Percentiles rank a stretch among this genome's conserved stretches.
Evolutionary conservation across 1,140 invertebrate species (phyloP).

Genomic region (Panagrolaimus sp.): DNA sequence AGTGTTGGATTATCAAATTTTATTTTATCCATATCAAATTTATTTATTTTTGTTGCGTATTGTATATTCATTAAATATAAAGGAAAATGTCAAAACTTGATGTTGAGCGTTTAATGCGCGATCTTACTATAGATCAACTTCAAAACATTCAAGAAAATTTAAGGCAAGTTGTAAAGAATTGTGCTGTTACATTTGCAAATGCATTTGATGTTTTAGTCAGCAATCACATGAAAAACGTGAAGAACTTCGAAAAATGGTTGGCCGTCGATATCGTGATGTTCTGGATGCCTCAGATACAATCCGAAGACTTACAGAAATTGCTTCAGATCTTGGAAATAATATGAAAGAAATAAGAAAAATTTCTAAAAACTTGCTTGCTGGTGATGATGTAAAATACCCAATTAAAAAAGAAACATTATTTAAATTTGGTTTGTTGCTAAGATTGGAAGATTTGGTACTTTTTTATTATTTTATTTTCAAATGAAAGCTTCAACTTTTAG

Average conservation of each 20-base stretch:
- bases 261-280: constrained; percentile 59
- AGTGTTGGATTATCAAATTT: too few relatives aligned
- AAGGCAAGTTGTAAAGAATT: constrained; percentile 31
- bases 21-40: too few relatives aligned
- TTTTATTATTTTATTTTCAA: not conserved
- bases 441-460: not conserved
- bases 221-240: constrained; percentile 62
- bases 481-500: constrained; percentile 25
- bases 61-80: too few relatives aligned
- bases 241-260: constrained; percentile 59
- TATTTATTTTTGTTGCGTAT: too few relatives aligned
- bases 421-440: not conserved
- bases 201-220: constrained; percentile 36
- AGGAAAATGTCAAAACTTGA: constrained; percentile 26
- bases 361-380: not conserved
- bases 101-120: constrained; percentile 51
- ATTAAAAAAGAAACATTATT: not conserved
- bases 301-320: constrained; percentile 35
- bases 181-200: constrained; percentile 4
- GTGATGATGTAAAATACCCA: not conserved
- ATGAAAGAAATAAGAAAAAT: constrained; percentile 14
- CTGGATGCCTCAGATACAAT: constrained; percentile 58
- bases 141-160: constrained; percentile 41
- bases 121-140: constrained; percentile 54
- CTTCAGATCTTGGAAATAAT: constrained; percentile 23